These are phyloP conservation scores for Nephrotoma flavescens DNA, from an alignment of 2,888 invertebrate genomes.

Conservation along the genomic window DNA sequence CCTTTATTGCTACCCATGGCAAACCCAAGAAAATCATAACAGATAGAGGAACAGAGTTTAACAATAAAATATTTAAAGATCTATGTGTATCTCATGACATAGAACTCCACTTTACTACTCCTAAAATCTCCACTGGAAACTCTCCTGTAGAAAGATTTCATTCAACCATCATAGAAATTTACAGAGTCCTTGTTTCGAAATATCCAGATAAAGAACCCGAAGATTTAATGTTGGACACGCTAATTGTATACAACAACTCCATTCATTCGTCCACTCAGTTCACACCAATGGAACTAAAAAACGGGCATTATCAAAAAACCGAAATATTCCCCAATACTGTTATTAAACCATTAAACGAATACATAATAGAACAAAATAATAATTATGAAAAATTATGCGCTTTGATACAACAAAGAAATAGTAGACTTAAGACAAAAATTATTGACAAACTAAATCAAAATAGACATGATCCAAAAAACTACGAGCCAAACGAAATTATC, in stretches of 20 bases:
- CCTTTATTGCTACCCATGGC: conserved; percentile 9
- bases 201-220: conserved; percentile 7
- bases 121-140: conserved; percentile 11
- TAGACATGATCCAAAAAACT: too few species aligned
- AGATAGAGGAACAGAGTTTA: conserved; percentile 9
- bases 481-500: too few species aligned
- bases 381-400: too few species aligned
- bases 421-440: too few species aligned
- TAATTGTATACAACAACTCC: conserved; percentile 4
- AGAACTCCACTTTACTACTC: conserved; percentile 5
- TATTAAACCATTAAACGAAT: too few species aligned
- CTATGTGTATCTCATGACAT: conserved; percentile 7
- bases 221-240: conserved; percentile 9
- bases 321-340: too few species aligned
- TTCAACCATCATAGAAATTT: conserved; percentile 2
- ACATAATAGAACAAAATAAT: too few species aligned
- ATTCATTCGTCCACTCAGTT: conserved; percentile 10
- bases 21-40: conserved; percentile 4
- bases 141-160: conserved; percentile 9
- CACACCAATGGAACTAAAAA: not conserved
- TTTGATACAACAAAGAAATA: too few species aligned
- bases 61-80: conserved; percentile 4
- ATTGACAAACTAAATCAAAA: too few species aligned
- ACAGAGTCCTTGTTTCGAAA: conserved; percentile 9
- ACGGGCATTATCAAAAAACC: not conserved